A percentile compares a stretch with the other conserved stretches of the same genome.
Evolutionary conservation across 2,113 vertebrate species (phyloP).

Genomic region (Spea bombifrons): DNA sequence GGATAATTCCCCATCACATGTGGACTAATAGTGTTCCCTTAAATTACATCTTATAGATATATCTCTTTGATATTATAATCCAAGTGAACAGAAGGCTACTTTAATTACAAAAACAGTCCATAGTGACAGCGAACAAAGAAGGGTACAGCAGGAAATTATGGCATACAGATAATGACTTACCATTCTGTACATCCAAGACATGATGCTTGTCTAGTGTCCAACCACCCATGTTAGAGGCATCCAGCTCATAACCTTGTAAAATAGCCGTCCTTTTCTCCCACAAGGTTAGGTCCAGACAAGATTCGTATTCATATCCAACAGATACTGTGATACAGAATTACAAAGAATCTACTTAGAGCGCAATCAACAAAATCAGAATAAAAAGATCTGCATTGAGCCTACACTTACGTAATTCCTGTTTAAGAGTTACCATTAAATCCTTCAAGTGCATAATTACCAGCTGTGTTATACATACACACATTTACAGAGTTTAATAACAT

Average conservation of each 20-base stretch:
- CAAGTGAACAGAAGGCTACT: no score
- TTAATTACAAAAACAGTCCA: no score
- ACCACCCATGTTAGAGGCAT: slow-evolving; percentile 91
- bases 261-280: slow-evolving; percentile 93
- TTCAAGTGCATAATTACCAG: slow-evolving; percentile 20
- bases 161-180: slow-evolving; percentile 64
- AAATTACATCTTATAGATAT: no score
- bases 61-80: no score
- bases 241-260: slow-evolving; percentile 91
- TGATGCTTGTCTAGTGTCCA: slow-evolving; percentile 96
- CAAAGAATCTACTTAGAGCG: neutral
- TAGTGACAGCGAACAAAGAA: no score
- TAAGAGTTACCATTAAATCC: slow-evolving; percentile 18
- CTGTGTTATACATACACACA: neutral
- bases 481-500: slow-evolving; percentile 5
- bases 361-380: slow-evolving; percentile 6
- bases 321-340: slow-evolving; percentile 77
- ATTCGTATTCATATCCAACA: slow-evolving; percentile 95
- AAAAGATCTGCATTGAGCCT: neutral
- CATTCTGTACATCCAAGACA: slow-evolving; percentile 87
- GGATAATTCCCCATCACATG: no score
- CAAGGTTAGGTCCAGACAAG: slow-evolving; percentile 88
- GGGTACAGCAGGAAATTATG: no score
- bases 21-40: no score
- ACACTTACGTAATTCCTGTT: slow-evolving; percentile 10